Evolutionary conservation across 1,140 invertebrate species (phyloP).

Genomic region (Acromyrmex heyeri): DNA sequence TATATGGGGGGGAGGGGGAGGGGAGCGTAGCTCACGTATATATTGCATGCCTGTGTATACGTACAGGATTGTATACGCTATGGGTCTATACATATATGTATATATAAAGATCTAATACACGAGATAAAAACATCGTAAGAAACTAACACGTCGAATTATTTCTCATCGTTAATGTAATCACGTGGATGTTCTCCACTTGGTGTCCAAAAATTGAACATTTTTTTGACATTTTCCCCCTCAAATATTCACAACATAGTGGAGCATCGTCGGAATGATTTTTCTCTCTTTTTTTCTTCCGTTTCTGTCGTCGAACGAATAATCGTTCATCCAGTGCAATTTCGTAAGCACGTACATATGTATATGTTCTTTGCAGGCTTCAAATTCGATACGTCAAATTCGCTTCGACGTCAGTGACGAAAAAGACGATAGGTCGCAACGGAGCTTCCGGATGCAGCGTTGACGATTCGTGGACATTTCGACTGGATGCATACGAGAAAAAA

Average conservation of each 20-base stretch:
- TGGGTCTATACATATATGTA: slow-evolving; percentile 25
- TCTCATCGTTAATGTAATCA: slow-evolving; percentile 39
- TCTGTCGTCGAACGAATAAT: slow-evolving; percentile 20
- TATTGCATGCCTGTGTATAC: background rate
- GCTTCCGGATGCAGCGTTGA: background rate
- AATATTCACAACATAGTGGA: slow-evolving; percentile 17
- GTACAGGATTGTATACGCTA: background rate
- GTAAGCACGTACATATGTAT: background rate
- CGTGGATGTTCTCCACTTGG: slow-evolving; percentile 27
- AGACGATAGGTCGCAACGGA: slow-evolving; percentile 26
- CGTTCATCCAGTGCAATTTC: background rate
- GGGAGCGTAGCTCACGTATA: slow-evolving; percentile 3
- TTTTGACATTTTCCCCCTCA: slow-evolving; percentile 18
- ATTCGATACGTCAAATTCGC: background rate
- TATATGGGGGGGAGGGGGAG: background rate
- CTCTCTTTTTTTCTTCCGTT: background rate
- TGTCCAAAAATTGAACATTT: slow-evolving; percentile 50
- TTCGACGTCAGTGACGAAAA: slow-evolving; percentile 7
- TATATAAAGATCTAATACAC: slow-evolving; percentile 54
- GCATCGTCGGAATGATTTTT: slow-evolving; percentile 1
- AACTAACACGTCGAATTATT: slow-evolving; percentile 56
- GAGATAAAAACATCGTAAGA: slow-evolving; percentile 60
- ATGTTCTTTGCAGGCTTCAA: slow-evolving; percentile 8
- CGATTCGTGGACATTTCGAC: slow-evolving; percentile 57
- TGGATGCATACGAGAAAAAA: background rate